phyloP scores from a whole-genome alignment of 1,140 invertebrate genomes.

The Scylla paramamosain region DNA sequence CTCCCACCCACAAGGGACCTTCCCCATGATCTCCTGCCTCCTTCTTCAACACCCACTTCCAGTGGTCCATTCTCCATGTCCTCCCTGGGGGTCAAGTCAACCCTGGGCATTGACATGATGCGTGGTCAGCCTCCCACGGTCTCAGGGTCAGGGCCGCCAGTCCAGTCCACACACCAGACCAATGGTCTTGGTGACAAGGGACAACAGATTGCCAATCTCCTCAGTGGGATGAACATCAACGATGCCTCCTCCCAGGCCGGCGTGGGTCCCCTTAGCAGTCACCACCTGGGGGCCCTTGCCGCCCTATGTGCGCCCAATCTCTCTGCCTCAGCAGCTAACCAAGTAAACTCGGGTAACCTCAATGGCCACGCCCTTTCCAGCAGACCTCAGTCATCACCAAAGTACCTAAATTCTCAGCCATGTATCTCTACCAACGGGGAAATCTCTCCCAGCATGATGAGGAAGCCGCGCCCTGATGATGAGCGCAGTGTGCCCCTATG shows the following conservation, averaged over 20 bases:
- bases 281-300: conserved; percentile 60
- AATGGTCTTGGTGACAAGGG: conserved; percentile 63
- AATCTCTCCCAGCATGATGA: conserved; percentile 64
- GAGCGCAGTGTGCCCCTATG: conserved; percentile 52
- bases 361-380: conserved; percentile 63
- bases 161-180: conserved; percentile 65
- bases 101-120: conserved; percentile 61
- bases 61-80: conserved; percentile 69
- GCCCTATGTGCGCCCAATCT: conserved; percentile 67
- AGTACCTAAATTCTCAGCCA: conserved; percentile 68
- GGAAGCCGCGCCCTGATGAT: conserved; percentile 61
- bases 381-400: conserved; percentile 73
- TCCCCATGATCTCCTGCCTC: conserved; percentile 67
- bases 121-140: conserved; percentile 59
- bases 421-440: conserved; percentile 62
- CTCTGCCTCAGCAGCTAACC: conserved; percentile 63
- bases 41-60: conserved; percentile 53
- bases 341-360: conserved; percentile 53
- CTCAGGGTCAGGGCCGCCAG: conserved; percentile 57
- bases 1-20: conserved; percentile 68
- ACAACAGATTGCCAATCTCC: conserved; percentile 68
- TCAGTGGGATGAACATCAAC: conserved; percentile 63
- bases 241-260: conserved; percentile 60
- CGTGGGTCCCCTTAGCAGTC: conserved; percentile 45
- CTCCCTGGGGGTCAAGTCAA: conserved; percentile 57